A percentile compares a stretch with the other conserved stretches of the same genome.
phyloP scores from a whole-genome alignment of 2,888 invertebrate species.

The Doris montereyensis region DNA sequence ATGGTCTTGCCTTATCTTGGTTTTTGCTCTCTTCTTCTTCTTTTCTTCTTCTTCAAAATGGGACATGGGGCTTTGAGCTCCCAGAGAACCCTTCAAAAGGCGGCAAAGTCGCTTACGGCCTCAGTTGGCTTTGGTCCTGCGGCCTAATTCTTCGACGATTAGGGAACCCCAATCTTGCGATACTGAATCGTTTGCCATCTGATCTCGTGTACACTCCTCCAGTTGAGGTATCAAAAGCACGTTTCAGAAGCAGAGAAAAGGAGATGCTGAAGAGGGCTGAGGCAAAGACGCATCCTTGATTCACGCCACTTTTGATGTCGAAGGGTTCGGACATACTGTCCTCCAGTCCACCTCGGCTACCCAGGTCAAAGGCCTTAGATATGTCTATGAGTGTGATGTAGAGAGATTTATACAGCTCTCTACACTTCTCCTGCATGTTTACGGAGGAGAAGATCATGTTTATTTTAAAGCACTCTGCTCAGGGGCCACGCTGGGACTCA shows the following conservation, averaged over 20 bases:
- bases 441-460: conserved; percentile 43
- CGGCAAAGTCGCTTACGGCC: too few relatives aligned
- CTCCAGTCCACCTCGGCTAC: conserved; percentile 32
- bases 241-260: not conserved
- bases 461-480: conserved; percentile 14
- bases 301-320: too few relatives aligned
- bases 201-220: not conserved
- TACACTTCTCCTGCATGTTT: conserved; percentile 29
- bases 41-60: too few relatives aligned
- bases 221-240: not conserved
- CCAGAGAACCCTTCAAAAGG: too few relatives aligned
- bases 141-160: too few relatives aligned
- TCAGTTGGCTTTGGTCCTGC: too few relatives aligned
- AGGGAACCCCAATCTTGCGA: not conserved
- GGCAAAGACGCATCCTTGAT: too few relatives aligned
- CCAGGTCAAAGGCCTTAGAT: conserved; percentile 40
- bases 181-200: conserved; percentile 9
- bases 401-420: conserved; percentile 39
- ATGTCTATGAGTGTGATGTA: conserved; percentile 45
- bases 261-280: too few relatives aligned
- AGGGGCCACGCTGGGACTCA: conserved; percentile 47
- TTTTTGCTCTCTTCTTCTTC: not conserved
- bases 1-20: not conserved
- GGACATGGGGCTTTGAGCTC: too few relatives aligned
- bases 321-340: not conserved